Base-by-base conservation (phyloP, 2,797 vertebrate species). In the Xenopus petersii region DNA sequence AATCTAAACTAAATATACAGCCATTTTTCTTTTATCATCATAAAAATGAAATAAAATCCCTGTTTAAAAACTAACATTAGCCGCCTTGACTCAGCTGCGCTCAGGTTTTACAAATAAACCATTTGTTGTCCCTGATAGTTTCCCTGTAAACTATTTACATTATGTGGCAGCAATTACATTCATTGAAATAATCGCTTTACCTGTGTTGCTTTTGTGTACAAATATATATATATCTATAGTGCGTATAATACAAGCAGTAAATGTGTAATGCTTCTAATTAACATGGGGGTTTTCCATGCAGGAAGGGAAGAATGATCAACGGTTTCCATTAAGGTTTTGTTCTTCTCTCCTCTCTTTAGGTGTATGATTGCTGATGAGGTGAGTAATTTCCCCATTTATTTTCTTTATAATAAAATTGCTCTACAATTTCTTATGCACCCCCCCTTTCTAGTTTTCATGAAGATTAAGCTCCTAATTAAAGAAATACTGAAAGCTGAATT, bases 291-390 rank as follows among this genome's bases (percentile, higher is more conserved):
- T 56, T 60, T 74, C 73, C n/a, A 60, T 70, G 61, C 64, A 61
- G 46, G 64, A 61, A 77, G 54, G 1, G 15, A 64, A 12, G 49
- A 64, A 16, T 8, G 7, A 12, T 70, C 21, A 51, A 67, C 24
- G 15, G 42, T 59, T 60, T 67, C 42, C 79, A 75, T 83, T 82
- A 85, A 82, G 80, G 71, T 72, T 16, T 79, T 54, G 79, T 86
- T 72, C 77, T 81, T 88, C 85, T 82, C 2, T 76, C 79, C 91
- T 24, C 36, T 51, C 80, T 70, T 71, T 87, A 95, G 94, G 87
- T 94, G 94, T 75, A 91, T 95, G 93, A 90, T 95, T 79, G 93
- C 93, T 79, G 94, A 95, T 87, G 94, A 95, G 91, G 94, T 94
- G 90, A 91, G 93, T 88, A 47, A 61, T 70, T 81, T 48, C 36